phyloP scores from a whole-genome alignment of 2,113 vertebrate genomes.

The Centrocercus urophasianus region DNA sequence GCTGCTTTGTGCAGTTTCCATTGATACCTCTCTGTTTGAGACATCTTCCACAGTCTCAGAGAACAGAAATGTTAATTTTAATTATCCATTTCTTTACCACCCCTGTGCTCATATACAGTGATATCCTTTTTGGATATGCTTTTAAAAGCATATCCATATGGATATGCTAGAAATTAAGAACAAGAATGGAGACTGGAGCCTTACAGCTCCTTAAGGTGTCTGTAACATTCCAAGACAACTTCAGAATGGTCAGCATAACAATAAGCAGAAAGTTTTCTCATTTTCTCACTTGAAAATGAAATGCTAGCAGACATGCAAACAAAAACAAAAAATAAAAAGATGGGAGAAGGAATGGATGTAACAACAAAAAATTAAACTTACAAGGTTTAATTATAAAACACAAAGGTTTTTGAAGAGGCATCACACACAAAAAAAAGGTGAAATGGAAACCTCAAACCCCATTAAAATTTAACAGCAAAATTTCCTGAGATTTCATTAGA shows the following conservation, averaged over 20 bases:
- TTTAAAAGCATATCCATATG: neutral
- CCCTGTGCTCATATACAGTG: neutral
- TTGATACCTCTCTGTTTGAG: neutral
- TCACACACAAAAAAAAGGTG: neutral
- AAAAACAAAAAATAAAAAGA: neutral
- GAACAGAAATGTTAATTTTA: neutral
- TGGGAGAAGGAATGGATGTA: neutral
- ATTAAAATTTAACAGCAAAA: neutral
- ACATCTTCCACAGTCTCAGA: neutral
- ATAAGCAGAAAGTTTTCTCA: neutral
- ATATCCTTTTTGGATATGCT: neutral
- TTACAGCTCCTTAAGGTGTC: neutral
- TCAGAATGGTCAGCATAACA: neutral
- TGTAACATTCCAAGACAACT: neutral
- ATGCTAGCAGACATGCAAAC: neutral
- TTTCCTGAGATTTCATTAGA: neutral
- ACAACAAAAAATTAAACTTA: neutral
- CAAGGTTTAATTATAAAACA: neutral
- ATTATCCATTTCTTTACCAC: neutral
- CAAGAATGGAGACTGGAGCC: neutral
- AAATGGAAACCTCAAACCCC: neutral
- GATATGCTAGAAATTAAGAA: neutral
- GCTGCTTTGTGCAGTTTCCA: neutral
- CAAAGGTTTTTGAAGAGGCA: neutral
- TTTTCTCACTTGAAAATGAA: neutral